A percentile compares a stretch with the other conserved stretches of the same genome.
Evolutionary conservation across 2,888 invertebrate species (phyloP).

Genomic region (Yponomeuta malinellus): DNA sequence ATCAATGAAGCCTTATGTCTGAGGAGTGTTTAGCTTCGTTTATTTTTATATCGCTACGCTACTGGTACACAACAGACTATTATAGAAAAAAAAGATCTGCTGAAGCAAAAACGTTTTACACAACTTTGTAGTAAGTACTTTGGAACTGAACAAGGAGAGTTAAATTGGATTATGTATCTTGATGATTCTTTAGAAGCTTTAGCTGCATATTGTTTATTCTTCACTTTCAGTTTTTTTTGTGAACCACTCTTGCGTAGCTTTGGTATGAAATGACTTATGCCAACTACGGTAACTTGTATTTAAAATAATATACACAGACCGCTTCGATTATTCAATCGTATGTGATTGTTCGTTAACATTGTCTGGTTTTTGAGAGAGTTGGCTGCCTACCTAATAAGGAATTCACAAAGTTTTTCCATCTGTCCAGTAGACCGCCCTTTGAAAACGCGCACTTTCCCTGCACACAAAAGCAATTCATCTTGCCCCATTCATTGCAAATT

Average conservation of each 20-base stretch:
- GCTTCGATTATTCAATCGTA: too few relatives aligned
- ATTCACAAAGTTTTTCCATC: neutral
- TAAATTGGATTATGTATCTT: neutral
- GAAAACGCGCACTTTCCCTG: neutral
- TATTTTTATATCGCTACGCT: conserved; percentile 41
- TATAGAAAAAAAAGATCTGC: neutral
- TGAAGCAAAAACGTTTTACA: neutral
- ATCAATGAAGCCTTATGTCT: conserved; percentile 53
- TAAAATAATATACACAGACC: too few relatives aligned
- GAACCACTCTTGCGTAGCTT: neutral
- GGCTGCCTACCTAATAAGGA: neutral
- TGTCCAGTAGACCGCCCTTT: neutral
- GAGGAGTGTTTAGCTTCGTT: conserved; percentile 37
- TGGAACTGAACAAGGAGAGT: neutral
- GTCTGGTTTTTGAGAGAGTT: too few relatives aligned
- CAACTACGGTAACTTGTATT: too few relatives aligned
- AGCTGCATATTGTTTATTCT: neutral
- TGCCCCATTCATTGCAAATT: conserved; percentile 4
- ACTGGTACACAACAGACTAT: conserved; percentile 21
- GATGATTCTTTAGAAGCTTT: neutral
- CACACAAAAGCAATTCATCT: conserved; percentile 2
- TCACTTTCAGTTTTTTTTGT: neutral
- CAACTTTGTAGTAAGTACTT: neutral
- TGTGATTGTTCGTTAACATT: too few relatives aligned
- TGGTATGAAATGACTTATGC: neutral